These are phyloP conservation scores for Platysternon megacephalum DNA, from an alignment of 2,113 vertebrate genomes.

Conservation along the genomic window DNA sequence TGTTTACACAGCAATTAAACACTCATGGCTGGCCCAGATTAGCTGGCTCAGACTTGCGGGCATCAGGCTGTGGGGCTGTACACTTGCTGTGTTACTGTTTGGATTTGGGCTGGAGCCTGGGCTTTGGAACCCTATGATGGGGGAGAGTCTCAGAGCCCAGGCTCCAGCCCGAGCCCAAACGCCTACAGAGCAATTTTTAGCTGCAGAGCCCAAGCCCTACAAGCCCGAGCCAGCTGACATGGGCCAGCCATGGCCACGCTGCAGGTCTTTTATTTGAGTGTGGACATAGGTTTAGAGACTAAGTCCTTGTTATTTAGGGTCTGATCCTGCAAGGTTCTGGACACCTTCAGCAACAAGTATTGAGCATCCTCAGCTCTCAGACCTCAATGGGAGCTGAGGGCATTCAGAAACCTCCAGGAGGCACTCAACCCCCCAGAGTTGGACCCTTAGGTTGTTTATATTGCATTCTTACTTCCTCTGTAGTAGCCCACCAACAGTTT, in stretches of 20 bases:
- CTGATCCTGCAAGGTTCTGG: background rate
- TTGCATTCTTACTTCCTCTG: background rate
- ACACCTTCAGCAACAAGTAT: background rate
- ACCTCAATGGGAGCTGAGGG: background rate
- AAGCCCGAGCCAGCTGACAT: too few relatives aligned
- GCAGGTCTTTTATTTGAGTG: background rate
- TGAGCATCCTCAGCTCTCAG: background rate
- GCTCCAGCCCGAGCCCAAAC: background rate
- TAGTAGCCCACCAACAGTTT: conserved; percentile 28
- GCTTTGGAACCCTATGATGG: background rate
- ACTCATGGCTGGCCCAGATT: background rate
- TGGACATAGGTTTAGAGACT: too few relatives aligned
- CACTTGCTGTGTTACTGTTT: background rate
- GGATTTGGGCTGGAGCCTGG: background rate
- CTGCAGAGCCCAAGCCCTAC: too few relatives aligned
- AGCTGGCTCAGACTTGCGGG: background rate
- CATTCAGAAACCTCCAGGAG: rapidly evolving
- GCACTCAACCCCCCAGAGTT: background rate
- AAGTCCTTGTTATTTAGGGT: background rate
- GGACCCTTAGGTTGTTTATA: background rate
- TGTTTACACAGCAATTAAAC: background rate
- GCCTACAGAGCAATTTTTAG: background rate
- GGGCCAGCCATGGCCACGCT: too few relatives aligned
- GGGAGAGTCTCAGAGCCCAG: background rate
- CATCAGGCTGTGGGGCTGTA: background rate